Evolutionary conservation across 2,888 invertebrate genomes (phyloP).

Genomic region (Blomia tropicalis): DNA sequence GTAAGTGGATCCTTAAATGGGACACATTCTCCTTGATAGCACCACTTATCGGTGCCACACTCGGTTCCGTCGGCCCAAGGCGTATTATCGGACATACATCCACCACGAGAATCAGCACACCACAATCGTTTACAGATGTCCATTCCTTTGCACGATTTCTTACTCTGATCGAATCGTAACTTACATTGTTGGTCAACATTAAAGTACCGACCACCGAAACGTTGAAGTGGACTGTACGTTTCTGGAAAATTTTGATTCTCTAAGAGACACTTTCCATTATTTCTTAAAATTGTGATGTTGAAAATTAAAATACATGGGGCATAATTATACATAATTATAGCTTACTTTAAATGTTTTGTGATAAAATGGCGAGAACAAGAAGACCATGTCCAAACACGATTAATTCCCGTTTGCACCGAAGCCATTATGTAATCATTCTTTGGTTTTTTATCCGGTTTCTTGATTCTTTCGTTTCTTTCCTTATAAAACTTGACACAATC

Average conservation of each 20-base stretch:
- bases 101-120: neutral
- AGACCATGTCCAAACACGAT: neutral
- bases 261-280: neutral
- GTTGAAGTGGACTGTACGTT: neutral
- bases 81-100: neutral
- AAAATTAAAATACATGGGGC: neutral
- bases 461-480: too few relatives aligned
- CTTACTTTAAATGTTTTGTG: neutral
- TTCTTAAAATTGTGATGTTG: neutral
- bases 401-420: constrained; percentile 2
- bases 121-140: neutral
- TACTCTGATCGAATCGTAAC: neutral
- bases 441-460: neutral
- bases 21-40: constrained; percentile 8
- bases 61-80: constrained; percentile 11
- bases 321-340: neutral
- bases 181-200: constrained; percentile 1
- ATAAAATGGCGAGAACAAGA: neutral
- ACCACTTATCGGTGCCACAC: neutral
- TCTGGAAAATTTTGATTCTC: neutral
- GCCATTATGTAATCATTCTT: neutral
- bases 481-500: neutral
- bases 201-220: neutral
- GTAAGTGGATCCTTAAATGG: neutral
- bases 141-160: neutral